Percentiles rank a stretch among this genome's conserved stretches.
phyloP scores from a whole-genome alignment of 2,797 vertebrate genomes.

The Spea hammondii region DNA sequence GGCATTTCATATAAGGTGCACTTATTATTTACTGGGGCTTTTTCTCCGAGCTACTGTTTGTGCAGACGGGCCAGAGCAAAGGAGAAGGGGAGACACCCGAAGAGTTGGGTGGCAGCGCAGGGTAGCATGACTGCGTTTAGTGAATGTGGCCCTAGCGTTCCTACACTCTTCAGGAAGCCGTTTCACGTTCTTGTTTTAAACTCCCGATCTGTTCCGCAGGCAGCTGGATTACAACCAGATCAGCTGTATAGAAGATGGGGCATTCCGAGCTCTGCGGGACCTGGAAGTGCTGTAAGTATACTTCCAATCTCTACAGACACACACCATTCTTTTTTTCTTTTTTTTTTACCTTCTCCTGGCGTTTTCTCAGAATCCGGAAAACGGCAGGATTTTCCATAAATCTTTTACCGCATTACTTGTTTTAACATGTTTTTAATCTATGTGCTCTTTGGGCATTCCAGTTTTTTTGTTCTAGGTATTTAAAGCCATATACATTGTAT shows the following conservation, averaged over 20 bases:
- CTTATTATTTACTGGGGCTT: conserved; percentile 82
- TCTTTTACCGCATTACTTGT: too few relatives aligned
- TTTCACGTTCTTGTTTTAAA: conserved; percentile 56
- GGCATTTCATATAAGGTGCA: conserved; percentile 85
- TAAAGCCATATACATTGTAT: too few relatives aligned
- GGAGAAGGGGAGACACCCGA: conserved; percentile 28
- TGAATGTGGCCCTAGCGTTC: conserved; percentile 41
- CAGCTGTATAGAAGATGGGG: conserved; percentile 97
- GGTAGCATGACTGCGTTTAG: conserved; percentile 27
- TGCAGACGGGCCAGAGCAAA: conserved; percentile 71
- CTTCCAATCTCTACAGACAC: not conserved
- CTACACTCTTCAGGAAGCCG: conserved; percentile 49
- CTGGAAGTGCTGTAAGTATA: conserved; percentile 98
- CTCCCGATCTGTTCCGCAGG: conserved; percentile 78
- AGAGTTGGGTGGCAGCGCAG: not conserved
- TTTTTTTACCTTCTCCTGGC: too few relatives aligned
- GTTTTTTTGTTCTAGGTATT: too few relatives aligned
- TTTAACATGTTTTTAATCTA: too few relatives aligned
- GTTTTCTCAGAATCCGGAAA: too few relatives aligned
- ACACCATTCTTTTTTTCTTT: too few relatives aligned
- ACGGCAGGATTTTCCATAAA: too few relatives aligned
- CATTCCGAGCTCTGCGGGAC: conserved; percentile 93
- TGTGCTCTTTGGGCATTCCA: too few relatives aligned
- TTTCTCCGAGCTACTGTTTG: conserved; percentile 63
- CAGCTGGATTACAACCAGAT: conserved; percentile 99